Percentiles rank a stretch among this genome's conserved stretches.
These are phyloP conservation scores for Lutjanus campechanus DNA, from an alignment of 2,797 vertebrate genomes.

Conservation along the genomic window DNA sequence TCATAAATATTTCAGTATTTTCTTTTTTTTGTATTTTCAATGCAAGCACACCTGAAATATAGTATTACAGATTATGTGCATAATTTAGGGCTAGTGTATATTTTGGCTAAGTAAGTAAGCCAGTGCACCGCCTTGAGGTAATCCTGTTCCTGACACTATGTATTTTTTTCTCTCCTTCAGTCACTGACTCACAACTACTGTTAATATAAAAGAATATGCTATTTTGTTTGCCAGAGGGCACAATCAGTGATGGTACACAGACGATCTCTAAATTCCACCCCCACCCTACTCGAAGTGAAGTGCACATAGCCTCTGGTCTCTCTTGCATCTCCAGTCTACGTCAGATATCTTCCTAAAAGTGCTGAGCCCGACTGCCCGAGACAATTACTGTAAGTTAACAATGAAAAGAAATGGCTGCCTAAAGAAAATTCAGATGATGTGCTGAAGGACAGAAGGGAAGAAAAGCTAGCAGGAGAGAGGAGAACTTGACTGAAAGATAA, in stretches of 20 bases:
- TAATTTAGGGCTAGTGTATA: conserved; percentile 7
- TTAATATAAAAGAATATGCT: conserved; percentile 62
- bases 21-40: neutral
- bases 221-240: conserved; percentile 55
- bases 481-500: conserved; percentile 28
- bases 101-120: conserved; percentile 27
- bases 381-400: conserved; percentile 62
- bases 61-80: conserved; percentile 17
- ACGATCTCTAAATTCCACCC: conserved; percentile 38
- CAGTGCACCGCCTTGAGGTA: conserved; percentile 47
- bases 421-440: conserved; percentile 54
- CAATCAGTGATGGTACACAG: conserved; percentile 59
- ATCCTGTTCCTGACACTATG: conserved; percentile 37
- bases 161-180: neutral
- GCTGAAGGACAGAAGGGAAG: conserved; percentile 34
- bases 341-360: conserved; percentile 63
- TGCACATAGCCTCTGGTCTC: conserved; percentile 56
- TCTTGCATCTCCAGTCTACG: conserved; percentile 48
- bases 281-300: conserved; percentile 34
- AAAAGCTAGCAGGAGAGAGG: conserved; percentile 11
- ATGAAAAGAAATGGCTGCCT: conserved; percentile 59
- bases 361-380: conserved; percentile 66
- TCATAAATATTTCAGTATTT: neutral
- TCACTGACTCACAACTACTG: conserved; percentile 52
- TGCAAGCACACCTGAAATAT: neutral